Evolutionary conservation across 1,140 invertebrate species (phyloP), one percentile per base, ranked within the genome.

Genomic region (Lerema accius): DNA sequence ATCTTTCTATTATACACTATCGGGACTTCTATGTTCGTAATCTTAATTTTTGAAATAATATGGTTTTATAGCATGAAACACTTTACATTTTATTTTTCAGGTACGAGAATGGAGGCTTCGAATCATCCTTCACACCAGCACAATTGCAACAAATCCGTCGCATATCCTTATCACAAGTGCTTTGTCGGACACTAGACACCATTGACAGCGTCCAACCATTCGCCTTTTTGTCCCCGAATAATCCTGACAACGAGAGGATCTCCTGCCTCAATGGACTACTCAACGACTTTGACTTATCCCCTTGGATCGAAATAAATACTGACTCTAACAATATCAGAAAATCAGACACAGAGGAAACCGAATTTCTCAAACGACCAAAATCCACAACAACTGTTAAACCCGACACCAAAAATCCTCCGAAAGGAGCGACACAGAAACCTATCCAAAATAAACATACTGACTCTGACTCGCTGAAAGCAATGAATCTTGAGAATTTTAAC

Each of bases 91-190:
- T 61, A 15, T 67, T 17, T 75, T 83, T 45, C 70, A 92, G 91
- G 91, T 96, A 96, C 76, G 96, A 97, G 89, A 97, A 97, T 80
- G 93, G 94, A 0, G 92, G 92, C 6, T 92, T 94, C 17, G 93
- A 94, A 56, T 95, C 93, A 16, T 94, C 95, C 0, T 97, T 98
- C 69, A 96, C 94, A 0, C 92, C 93, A 60, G 93, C 94, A n/a
- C 98, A 99, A 88, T 82, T 99, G 6, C 93, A 95, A 61, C 95
- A 98, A 80, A 95, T 99, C 13, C 92, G 96, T 43, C 94, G 95
- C 55, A 93, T 95, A 0, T 95, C 94, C 23, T 89, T 99, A 11
- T 95, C 97, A 0, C 94, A 97, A 73, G 93, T 99, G 0, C 90
- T 99, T 0, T 99, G 98, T 79, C 93, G 95, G 58, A 98, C 96